Evolutionary conservation across 2,888 invertebrate genomes (phyloP).

Genomic region (Eucera pruinosa): DNA sequence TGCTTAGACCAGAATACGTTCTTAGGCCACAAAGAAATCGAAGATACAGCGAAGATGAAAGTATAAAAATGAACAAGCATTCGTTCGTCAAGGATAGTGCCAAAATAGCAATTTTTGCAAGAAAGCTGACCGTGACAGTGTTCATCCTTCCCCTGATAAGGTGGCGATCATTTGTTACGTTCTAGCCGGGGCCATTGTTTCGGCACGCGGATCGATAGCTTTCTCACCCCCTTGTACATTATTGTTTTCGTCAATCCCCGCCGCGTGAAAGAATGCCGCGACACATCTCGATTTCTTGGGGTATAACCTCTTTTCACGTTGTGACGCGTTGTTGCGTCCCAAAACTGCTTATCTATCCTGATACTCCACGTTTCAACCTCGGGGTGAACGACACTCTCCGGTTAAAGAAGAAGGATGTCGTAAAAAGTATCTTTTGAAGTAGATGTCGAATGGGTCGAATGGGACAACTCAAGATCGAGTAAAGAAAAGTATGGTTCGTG

Average conservation of each 20-base stretch:
- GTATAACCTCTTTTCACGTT: constrained; percentile 55
- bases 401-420: constrained; percentile 16
- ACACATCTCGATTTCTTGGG: constrained; percentile 56
- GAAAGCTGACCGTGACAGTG: constrained; percentile 73
- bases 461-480: neutral
- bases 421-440: constrained; percentile 2
- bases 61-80: constrained; percentile 18
- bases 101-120: constrained; percentile 54
- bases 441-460: neutral
- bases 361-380: constrained; percentile 4
- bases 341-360: constrained; percentile 43
- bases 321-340: constrained; percentile 35
- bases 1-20: too few species aligned
- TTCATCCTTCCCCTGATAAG: constrained; percentile 77
- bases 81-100: constrained; percentile 50
- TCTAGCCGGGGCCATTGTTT: constrained; percentile 82
- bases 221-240: constrained; percentile 67
- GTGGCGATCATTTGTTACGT: constrained; percentile 82
- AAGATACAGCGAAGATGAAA: neutral
- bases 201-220: constrained; percentile 79
- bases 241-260: constrained; percentile 79
- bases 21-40: neutral
- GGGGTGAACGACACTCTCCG: constrained; percentile 36
- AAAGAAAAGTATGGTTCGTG: neutral
- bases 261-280: constrained; percentile 55